These are phyloP conservation scores for Lagopus muta DNA, from an alignment of 2,113 vertebrate genomes.

Conservation along the genomic window DNA sequence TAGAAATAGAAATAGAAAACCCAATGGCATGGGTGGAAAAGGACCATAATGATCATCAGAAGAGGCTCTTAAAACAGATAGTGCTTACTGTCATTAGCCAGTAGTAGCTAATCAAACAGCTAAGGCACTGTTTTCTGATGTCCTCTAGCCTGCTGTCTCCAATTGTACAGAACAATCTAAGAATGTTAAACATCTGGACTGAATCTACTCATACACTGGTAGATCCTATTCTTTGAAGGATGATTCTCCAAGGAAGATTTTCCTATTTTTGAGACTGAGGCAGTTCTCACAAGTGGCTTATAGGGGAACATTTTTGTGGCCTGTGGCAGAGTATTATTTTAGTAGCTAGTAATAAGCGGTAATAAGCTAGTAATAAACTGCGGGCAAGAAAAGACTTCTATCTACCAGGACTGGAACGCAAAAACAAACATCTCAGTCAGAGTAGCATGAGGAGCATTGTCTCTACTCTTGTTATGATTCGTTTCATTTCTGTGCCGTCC, in stretches of 20 bases:
- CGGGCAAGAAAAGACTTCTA: constrained; percentile 2
- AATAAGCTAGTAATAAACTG: constrained; percentile 37
- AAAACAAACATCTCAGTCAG: background rate
- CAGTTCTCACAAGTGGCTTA: constrained; percentile 35
- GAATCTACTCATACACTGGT: background rate
- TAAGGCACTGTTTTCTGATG: background rate
- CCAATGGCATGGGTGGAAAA: too few relatives aligned
- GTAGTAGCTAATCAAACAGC: background rate
- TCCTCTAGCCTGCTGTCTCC: background rate
- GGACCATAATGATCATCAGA: background rate
- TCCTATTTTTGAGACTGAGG: constrained; percentile 28
- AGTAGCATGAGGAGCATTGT: background rate
- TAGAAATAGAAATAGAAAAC: too few relatives aligned
- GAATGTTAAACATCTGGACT: background rate
- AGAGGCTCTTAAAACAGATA: background rate
- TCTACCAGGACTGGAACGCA: background rate
- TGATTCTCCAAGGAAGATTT: background rate
- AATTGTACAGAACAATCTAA: background rate
- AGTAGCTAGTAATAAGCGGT: constrained; percentile 42
- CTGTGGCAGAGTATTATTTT: constrained; percentile 51
- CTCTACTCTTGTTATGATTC: background rate
- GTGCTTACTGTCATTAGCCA: background rate
- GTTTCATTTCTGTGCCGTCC: background rate
- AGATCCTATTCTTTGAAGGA: background rate
- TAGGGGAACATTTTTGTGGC: constrained; percentile 46